phyloP scores from a whole-genome alignment of 2,797 vertebrate genomes.

The Neoniphon sammara region DNA sequence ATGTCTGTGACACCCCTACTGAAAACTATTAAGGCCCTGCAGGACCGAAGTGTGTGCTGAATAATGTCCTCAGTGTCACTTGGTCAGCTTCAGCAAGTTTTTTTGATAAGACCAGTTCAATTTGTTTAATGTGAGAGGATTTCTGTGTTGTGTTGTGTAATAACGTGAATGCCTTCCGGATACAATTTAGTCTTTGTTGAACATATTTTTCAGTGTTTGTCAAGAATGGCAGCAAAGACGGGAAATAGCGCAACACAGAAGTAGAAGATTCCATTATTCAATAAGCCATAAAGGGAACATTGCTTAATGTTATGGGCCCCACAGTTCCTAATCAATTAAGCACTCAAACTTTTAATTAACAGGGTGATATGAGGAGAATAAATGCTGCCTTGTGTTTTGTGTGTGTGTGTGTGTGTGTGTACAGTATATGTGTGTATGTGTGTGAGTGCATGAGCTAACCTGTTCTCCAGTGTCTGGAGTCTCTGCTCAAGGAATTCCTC shows the following conservation, averaged over 20 bases:
- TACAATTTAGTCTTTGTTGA: too few species aligned
- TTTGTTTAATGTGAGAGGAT: constrained; percentile 13
- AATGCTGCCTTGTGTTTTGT: background rate
- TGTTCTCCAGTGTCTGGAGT: constrained; percentile 38
- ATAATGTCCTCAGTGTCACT: constrained; percentile 37
- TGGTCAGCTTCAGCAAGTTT: constrained; percentile 18
- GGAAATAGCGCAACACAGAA: constrained; percentile 5
- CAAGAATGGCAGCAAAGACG: background rate
- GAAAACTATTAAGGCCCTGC: constrained; percentile 28
- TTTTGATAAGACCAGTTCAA: background rate
- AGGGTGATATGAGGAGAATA: constrained; percentile 8
- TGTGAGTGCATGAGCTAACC: constrained; percentile 3
- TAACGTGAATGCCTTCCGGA: too few species aligned
- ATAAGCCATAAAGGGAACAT: constrained; percentile 5
- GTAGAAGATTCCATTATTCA: constrained; percentile 2
- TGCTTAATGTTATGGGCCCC: background rate
- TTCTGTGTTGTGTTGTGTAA: too few species aligned
- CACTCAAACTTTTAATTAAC: constrained; percentile 9
- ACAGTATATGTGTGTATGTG: background rate
- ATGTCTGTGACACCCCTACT: constrained; percentile 13
- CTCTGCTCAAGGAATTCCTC: constrained; percentile 71
- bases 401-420: constrained; percentile 15
- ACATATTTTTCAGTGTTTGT: background rate
- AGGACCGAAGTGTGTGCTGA: constrained; percentile 38
- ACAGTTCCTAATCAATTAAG: background rate